phyloP scores from a whole-genome alignment of 37 sponge, comb jelly and placozoan species.

The Ianthella basta region DNA sequence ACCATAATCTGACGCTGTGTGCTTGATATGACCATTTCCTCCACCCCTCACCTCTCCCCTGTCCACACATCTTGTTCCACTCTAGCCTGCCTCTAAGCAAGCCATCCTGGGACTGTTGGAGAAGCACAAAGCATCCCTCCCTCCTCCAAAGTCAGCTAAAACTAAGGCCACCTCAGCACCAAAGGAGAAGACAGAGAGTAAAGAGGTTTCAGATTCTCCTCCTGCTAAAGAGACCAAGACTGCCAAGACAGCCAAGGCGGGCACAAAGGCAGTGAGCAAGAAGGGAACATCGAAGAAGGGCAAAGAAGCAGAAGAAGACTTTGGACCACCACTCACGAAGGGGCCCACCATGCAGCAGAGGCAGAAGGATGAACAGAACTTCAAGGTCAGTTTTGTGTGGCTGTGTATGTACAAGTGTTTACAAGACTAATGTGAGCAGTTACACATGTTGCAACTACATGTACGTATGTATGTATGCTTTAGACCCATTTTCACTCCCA shows the following conservation, averaged over 20 bases:
- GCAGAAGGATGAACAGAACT: conserved; percentile 74
- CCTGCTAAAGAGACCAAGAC: conserved; percentile 18
- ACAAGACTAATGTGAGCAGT: no score
- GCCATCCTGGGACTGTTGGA: conserved; percentile 59
- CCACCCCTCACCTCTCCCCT: not conserved
- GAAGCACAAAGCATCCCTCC: conserved; percentile 44
- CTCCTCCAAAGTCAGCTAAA: conserved; percentile 21
- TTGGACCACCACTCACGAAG: conserved; percentile 40
- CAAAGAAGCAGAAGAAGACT: conserved; percentile 31
- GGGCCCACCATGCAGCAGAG: conserved; percentile 60
- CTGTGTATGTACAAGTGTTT: no score
- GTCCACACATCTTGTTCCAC: not conserved
- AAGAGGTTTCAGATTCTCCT: not conserved
- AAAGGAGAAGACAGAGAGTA: conserved; percentile 11
- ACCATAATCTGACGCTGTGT: no score
- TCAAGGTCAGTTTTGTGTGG: conserved; percentile 63
- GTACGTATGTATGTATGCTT: not conserved
- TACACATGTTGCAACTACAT: not conserved
- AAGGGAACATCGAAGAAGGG: not conserved
- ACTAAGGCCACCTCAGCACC: not conserved
- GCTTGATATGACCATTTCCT: not conserved
- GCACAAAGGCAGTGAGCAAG: conserved; percentile 5
- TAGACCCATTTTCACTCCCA: not conserved
- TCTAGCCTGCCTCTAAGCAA: conserved; percentile 71
- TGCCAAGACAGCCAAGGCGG: conserved; percentile 3